Percentiles rank a stretch among this genome's conserved stretches.
phyloP scores from a whole-genome alignment of 2,888 invertebrate species.

The Ornithoptera alexandrae region DNA sequence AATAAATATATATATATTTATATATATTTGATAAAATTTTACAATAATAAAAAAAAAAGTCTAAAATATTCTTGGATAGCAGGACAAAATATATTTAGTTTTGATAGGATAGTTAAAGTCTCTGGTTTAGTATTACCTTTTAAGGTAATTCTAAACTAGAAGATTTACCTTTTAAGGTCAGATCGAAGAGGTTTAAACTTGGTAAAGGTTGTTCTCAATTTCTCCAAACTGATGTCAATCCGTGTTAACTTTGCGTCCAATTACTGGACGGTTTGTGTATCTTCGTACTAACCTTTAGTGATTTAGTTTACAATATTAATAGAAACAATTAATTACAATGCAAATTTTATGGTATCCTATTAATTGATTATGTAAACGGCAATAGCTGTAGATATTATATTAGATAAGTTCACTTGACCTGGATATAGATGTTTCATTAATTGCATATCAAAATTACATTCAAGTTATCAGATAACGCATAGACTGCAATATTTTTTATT shows the following conservation, averaged over 20 bases:
- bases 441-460: background rate
- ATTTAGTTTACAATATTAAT: constrained; percentile 21
- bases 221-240: constrained; percentile 19
- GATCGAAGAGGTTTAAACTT: constrained; percentile 4
- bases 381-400: background rate
- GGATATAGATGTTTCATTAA: background rate
- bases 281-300: background rate
- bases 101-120: background rate
- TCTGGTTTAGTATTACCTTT: background rate
- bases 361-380: background rate
- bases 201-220: background rate
- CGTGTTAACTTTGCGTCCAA: constrained; percentile 21
- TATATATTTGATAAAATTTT: too few relatives aligned
- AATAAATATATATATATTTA: too few relatives aligned
- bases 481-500: too few relatives aligned
- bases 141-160: background rate
- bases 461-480: too few relatives aligned
- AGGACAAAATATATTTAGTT: background rate
- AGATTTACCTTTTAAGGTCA: background rate
- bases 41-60: too few relatives aligned
- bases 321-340: constrained; percentile 37
- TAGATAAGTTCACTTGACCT: background rate
- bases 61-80: too few relatives aligned
- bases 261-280: constrained; percentile 16
- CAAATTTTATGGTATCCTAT: background rate